Evolutionary conservation across 2,797 vertebrate genomes (phyloP), one percentile per base, ranked within the genome.

Genomic region (Tenualosa thibaudeaui): DNA sequence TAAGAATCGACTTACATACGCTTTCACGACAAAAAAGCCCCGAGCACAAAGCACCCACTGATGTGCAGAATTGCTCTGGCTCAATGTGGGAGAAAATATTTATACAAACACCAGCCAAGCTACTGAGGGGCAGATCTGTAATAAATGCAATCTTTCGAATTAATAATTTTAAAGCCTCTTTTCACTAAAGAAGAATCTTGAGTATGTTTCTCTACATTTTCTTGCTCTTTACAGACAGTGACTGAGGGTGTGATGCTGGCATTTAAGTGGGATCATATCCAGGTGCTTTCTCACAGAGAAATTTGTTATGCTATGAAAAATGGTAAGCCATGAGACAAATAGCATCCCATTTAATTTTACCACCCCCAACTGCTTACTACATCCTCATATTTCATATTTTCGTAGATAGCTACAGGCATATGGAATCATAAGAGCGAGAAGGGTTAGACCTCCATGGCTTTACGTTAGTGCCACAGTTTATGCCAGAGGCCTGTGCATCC

Each of bases 21-120:
- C 87, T 84, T 91, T 62, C 87, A 89, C 89, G 88, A 93, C 91
- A 92, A 78, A 90, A 88, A 85, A 87, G 83, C 91, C 91, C 91
- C 90, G 90, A 90, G 40, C 88, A 88, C 87, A 92, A 89, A 91
- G 88, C 89, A 90, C 84, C 87, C 62, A 83, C 88, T 89, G 90
- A 93, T 92, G 91, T 91, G 85, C 71, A 86, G 92, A 93, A 94
- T 94, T 94, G 93, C 87, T 83, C 43, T 87, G 89, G 89, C 86
- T 90, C 86, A 82, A 86, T 85, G 84, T 90, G 88, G 83, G 78
- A 83, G 78, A 84, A 87, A 49, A 87, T 90, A 83, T 90, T 88
- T 86, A 85, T 87, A 86, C 82, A 85, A 88, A 89, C 49, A 89
- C n/a, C 26, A 37, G 84, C 86, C 88, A 31, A 85, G 85, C 68